Evolutionary conservation across 92 coral and sea anemone genomes (phyloP).

Genomic region (Plumapathes pennacea): DNA sequence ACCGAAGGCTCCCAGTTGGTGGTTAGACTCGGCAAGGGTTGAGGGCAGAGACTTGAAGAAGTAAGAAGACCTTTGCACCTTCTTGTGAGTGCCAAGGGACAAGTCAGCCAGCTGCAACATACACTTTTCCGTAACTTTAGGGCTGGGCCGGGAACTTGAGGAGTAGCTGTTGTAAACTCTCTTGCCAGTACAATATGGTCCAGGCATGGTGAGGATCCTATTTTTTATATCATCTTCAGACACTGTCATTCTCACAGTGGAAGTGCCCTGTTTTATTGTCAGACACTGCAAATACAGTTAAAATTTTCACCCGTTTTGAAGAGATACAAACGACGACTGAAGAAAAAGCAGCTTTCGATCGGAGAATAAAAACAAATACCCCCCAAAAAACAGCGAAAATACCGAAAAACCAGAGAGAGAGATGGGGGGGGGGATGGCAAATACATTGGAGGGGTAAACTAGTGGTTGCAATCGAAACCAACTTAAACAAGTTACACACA

Average conservation of each 20-base stretch:
- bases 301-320: too few relatives aligned
- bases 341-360: too few relatives aligned
- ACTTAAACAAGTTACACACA: too few relatives aligned
- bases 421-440: too few relatives aligned
- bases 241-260: constrained; percentile 22
- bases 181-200: constrained; percentile 16
- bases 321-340: too few relatives aligned
- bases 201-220: constrained; percentile 11
- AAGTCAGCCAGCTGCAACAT: constrained; percentile 11
- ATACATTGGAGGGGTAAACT: too few relatives aligned
- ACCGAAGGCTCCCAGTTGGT: constrained; percentile 26
- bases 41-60: constrained; percentile 39
- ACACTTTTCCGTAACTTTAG: constrained; percentile 12
- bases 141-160: constrained; percentile 29
- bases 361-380: too few relatives aligned
- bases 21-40: constrained; percentile 20
- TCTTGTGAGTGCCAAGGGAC: constrained; percentile 33
- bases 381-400: too few relatives aligned
- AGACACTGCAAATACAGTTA: constrained; percentile 10
- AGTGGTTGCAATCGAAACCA: too few relatives aligned
- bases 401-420: too few relatives aligned
- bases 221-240: constrained; percentile 22
- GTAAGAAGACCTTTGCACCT: constrained; percentile 19
- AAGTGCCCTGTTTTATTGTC: constrained; percentile 15
- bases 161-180: constrained; percentile 13